A percentile compares a stretch with the other conserved stretches of the same genome.
Conservation (phyloP, 2,888 invertebrate genomes). For the Lepidonotus clava region DNA sequence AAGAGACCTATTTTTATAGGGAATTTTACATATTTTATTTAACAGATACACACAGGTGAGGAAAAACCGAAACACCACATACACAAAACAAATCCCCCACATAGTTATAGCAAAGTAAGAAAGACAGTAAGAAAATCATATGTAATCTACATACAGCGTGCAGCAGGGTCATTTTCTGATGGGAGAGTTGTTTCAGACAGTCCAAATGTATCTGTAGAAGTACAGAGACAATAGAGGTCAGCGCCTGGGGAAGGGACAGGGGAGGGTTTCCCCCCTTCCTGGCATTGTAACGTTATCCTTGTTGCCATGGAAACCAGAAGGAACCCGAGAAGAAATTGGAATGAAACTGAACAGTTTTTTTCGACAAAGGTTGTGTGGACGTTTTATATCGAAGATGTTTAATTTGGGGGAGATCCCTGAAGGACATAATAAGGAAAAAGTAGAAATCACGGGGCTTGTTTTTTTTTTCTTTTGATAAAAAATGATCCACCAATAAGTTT, state of each 20-base stretch:
- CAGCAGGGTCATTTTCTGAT: constrained; percentile 3
- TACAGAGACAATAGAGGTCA: too few species aligned
- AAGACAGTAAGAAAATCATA: background rate
- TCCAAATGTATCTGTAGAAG: too few species aligned
- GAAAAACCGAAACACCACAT: too few species aligned
- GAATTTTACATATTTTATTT: constrained; percentile 57
- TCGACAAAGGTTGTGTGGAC: constrained; percentile 6
- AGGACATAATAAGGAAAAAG: background rate
- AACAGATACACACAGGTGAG: constrained; percentile 14
- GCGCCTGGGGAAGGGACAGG: background rate
- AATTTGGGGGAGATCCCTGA: too few species aligned
- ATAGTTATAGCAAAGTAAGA: background rate
- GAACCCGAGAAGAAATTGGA: background rate
- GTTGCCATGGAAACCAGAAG: background rate
- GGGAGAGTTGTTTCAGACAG: too few species aligned
- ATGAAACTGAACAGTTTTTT: background rate
- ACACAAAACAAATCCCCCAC: background rate
- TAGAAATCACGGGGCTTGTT: too few species aligned
- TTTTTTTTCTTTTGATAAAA: too few species aligned
- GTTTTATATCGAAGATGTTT: too few species aligned
- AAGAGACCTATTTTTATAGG: constrained; percentile 58
- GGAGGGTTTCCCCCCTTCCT: background rate
- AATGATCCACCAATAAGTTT: constrained; percentile 2
- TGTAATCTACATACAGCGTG: background rate
- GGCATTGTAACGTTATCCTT: background rate